These are phyloP conservation scores for Caenorhabditis inopinata DNA, from an alignment of 1,140 invertebrate species.

Conservation along the genomic window DNA sequence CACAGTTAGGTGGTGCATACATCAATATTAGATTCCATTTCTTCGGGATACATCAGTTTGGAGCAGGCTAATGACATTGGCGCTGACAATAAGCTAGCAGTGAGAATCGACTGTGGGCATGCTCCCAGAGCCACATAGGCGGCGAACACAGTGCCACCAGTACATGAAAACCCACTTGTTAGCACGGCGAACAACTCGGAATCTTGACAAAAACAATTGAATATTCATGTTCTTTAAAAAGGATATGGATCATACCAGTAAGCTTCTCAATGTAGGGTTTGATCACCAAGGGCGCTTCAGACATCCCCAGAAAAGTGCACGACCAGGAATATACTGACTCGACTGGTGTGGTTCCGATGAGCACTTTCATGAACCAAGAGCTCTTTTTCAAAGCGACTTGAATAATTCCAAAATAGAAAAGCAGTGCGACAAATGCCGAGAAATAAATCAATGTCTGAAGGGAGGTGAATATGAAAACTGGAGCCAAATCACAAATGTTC, in stretches of 20 bases:
- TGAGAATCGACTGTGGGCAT: conserved; percentile 69
- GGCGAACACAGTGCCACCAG: conserved; percentile 87
- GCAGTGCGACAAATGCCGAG: conserved; percentile 73
- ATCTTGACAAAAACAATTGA: conserved; percentile 51
- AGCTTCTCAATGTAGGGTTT: conserved; percentile 79
- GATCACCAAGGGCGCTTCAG: conserved; percentile 84
- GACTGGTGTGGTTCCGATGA: conserved; percentile 83
- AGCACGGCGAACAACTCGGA: conserved; percentile 90
- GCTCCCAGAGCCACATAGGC: conserved; percentile 90
- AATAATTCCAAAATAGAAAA: conserved; percentile 84
- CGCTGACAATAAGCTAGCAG: conserved; percentile 49
- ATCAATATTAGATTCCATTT: conserved; percentile 69
- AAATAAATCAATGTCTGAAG: conserved; percentile 66
- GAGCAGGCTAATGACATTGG: conserved; percentile 62
- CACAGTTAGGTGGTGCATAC: too few relatives aligned
- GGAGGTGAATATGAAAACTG: conserved; percentile 70
- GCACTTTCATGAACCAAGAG: conserved; percentile 71
- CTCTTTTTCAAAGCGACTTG: conserved; percentile 81
- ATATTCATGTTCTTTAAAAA: neutral
- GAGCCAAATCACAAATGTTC: conserved; percentile 74
- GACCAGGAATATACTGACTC: conserved; percentile 86
- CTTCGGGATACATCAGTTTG: conserved; percentile 70
- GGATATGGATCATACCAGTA: conserved; percentile 69
- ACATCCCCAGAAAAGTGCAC: conserved; percentile 87
- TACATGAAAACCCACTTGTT: conserved; percentile 88